These are phyloP conservation scores for Monodelphis domestica DNA, from an alignment of 2,797 vertebrate species.

Conservation along the genomic window DNA sequence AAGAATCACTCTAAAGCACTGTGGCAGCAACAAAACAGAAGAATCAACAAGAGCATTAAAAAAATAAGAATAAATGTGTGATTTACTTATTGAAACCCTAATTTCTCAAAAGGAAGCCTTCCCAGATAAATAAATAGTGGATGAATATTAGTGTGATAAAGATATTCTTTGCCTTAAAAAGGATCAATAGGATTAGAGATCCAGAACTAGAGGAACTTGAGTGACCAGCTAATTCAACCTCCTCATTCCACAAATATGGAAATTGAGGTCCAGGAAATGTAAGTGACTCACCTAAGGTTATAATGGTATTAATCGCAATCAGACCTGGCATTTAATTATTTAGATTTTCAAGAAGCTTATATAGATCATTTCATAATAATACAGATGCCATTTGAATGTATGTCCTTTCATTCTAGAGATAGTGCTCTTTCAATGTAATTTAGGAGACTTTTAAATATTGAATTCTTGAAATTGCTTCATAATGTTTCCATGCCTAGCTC, in stretches of 20 bases:
- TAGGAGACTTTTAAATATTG: too few species aligned
- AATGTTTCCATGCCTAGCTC: too few species aligned
- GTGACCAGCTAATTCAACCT: background rate
- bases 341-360: background rate
- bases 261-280: background rate
- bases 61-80: conserved; percentile 7
- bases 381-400: too few species aligned
- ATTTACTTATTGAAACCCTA: background rate
- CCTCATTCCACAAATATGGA: background rate
- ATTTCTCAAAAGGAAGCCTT: background rate
- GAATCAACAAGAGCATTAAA: background rate
- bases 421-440: too few species aligned
- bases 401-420: too few species aligned
- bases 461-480: too few species aligned
- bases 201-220: background rate
- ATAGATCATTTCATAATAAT: too few species aligned
- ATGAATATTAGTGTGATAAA: background rate
- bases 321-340: background rate
- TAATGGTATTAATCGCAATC: background rate
- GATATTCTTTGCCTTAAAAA: background rate
- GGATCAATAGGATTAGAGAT: background rate
- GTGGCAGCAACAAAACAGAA: background rate
- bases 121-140: background rate
- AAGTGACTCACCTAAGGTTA: background rate
- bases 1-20: background rate